Percentiles rank a stretch among this genome's conserved stretches.
These are phyloP conservation scores for Ametastegia equiseti DNA, from an alignment of 2,888 invertebrate species.

Conservation along the genomic window DNA sequence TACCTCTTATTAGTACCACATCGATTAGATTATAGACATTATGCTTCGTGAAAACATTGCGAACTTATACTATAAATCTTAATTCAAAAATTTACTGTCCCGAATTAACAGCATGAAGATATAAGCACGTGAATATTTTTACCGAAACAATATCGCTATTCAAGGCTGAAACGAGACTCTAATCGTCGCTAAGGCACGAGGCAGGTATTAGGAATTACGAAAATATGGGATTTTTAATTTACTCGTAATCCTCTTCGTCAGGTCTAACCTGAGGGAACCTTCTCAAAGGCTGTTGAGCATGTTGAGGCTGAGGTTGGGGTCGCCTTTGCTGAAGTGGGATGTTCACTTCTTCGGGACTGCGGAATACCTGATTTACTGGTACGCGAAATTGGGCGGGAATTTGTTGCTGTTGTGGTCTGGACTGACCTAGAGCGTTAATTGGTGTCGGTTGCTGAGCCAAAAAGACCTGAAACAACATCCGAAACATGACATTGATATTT, in stretches of 20 bases:
- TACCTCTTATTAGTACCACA: background rate
- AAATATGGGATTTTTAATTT: conserved; percentile 50
- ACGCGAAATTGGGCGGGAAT: conserved; percentile 75
- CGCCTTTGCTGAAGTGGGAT: conserved; percentile 90
- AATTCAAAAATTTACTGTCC: background rate
- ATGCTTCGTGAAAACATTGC: background rate
- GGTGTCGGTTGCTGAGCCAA: conserved; percentile 71
- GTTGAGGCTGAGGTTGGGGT: conserved; percentile 78
- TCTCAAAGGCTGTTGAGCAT: conserved; percentile 68
- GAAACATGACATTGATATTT: background rate
- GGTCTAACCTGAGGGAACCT: conserved; percentile 73
- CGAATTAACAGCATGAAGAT: background rate
- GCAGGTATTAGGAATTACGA: conserved; percentile 20
- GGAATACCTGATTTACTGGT: conserved; percentile 84
- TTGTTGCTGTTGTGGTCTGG: conserved; percentile 72
- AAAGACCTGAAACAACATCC: conserved; percentile 58
- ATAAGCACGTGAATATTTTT: conserved; percentile 13
- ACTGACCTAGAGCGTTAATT: conserved; percentile 69
- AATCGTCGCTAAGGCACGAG: conserved; percentile 2
- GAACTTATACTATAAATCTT: background rate
- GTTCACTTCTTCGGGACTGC: conserved; percentile 92
- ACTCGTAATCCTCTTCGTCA: conserved; percentile 73
- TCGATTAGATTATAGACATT: conserved; percentile 17
- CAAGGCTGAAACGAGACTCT: background rate
- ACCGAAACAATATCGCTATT: background rate